Conservation (phyloP, 2,888 invertebrate species). For the Standfussiana lucernea region DNA sequence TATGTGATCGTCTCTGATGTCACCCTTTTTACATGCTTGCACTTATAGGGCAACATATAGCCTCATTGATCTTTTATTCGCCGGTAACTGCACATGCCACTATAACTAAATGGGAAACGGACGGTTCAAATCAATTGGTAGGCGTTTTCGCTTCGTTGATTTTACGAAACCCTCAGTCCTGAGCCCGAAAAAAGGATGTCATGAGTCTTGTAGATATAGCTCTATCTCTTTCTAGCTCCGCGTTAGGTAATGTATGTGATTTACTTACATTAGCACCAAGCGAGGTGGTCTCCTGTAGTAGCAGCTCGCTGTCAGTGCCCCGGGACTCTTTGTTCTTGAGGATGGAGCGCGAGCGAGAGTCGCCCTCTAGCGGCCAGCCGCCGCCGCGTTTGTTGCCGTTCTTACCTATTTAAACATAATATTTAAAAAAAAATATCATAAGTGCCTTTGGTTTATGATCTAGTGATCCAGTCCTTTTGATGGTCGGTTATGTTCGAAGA, state of each 20-base stretch:
- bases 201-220: neutral
- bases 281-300: conserved; percentile 88
- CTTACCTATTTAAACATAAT: conserved; percentile 80
- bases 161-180: neutral
- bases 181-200: neutral
- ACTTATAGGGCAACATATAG: neutral
- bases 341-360: conserved; percentile 88
- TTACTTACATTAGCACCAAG: conserved; percentile 86
- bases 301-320: conserved; percentile 89
- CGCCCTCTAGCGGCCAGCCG: conserved; percentile 85
- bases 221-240: neutral
- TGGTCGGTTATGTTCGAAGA: neutral
- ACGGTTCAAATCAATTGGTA: neutral
- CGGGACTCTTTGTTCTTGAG: conserved; percentile 89
- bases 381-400: conserved; percentile 87
- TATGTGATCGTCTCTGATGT: neutral
- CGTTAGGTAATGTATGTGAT: neutral
- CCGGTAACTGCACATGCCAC: neutral
- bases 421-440: conserved; percentile 4
- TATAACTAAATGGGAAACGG: neutral
- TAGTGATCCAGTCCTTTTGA: neutral
- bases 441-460: neutral
- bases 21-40: neutral
- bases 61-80: neutral
- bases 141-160: neutral